These are phyloP conservation scores for Homarus gammarus DNA, from an alignment of 2,888 invertebrate species.

Conservation along the genomic window DNA sequence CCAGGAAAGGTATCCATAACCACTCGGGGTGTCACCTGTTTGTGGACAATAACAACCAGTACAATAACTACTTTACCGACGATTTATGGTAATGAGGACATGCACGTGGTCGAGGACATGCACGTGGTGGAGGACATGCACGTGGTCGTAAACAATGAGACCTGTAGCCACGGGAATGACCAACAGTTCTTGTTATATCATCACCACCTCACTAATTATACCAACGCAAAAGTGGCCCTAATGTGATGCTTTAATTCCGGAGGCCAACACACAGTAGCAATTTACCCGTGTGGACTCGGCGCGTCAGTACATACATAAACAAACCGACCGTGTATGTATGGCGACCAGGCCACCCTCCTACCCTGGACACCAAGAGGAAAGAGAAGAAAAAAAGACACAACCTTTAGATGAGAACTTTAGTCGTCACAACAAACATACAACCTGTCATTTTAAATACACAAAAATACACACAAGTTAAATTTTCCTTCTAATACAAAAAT, in stretches of 20 bases:
- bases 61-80: neutral
- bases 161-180: neutral
- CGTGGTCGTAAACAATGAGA: neutral
- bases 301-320: neutral
- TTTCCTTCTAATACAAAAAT: no score
- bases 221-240: neutral
- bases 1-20: no score
- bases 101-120: neutral
- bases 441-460: no score
- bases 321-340: neutral
- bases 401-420: neutral
- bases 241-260: neutral
- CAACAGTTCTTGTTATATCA: neutral
- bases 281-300: neutral
- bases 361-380: no score
- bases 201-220: neutral
- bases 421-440: neutral
- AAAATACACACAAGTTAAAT: no score
- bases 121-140: neutral
- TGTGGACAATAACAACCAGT: neutral
- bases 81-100: neutral
- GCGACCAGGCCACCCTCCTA: no score
- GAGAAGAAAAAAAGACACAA: no score
- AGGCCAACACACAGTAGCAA: slow-evolving; percentile 5
- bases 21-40: neutral